phyloP scores from a whole-genome alignment of 2,888 invertebrate species.

The Lydus trimaculatus region DNA sequence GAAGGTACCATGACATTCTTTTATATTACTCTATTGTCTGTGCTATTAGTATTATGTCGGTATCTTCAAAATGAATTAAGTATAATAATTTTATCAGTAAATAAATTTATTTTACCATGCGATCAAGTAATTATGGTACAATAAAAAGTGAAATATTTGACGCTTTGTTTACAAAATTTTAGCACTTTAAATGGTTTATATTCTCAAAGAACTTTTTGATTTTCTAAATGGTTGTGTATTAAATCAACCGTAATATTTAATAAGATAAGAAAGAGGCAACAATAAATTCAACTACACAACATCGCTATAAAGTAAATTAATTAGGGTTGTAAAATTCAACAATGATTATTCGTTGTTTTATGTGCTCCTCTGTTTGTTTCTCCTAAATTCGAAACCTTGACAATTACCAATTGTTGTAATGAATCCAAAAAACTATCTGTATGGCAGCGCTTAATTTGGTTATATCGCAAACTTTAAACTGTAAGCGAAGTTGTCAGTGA shows the following conservation, averaged over 20 bases:
- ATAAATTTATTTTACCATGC: not conserved
- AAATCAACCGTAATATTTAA: not conserved
- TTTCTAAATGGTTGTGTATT: not conserved
- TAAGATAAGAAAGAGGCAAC: not conserved
- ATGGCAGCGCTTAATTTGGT: no score
- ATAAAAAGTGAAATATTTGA: not conserved
- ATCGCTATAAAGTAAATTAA: not conserved
- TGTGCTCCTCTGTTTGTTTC: not conserved
- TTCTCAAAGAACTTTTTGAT: not conserved
- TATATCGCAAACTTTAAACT: no score
- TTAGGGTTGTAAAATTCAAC: not conserved
- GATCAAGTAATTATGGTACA: not conserved
- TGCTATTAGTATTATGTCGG: not conserved
- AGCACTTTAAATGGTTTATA: not conserved
- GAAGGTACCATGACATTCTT: not conserved
- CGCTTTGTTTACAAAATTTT: not conserved
- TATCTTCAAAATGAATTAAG: not conserved
- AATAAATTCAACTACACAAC: not conserved
- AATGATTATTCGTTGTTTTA: not conserved
- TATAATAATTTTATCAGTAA: not conserved
- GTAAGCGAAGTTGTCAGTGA: no score
- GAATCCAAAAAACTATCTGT: not conserved
- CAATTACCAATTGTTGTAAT: not conserved
- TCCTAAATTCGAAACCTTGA: not conserved
- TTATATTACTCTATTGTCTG: not conserved